Base-by-base conservation (phyloP, 2,113 vertebrate species). In the Phaetusa simplex region DNA sequence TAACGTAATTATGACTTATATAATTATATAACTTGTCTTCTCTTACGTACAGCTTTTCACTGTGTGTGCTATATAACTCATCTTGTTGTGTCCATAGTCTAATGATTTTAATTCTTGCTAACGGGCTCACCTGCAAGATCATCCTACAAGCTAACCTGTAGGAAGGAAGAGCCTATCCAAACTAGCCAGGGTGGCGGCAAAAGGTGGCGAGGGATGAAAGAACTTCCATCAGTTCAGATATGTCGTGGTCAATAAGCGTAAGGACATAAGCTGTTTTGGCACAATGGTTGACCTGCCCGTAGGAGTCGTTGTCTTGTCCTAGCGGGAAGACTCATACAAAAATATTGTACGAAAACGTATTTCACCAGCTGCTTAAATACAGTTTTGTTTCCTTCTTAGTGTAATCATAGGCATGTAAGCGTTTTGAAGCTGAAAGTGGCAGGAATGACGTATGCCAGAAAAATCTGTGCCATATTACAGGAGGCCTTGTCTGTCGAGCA, bases 401-500 rank as follows among this genome's bases (percentile, higher is more conserved):
- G 40, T 79, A 50, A 32, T 79, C 27, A 6, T 15, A 49, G 38
- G 8, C 42, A 30, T 45, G 42, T 43, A 56, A 62, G 62, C 1
- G 3, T 65, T 85, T 83, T 42, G 66, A 72, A 65, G n/a, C 38
- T 95, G 85, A 32, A 94, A 67, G 49, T 45, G 32, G 78, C 45
- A 85, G 76, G 49, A 69, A 17, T 65, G 42, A 14, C 1, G 4
- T 17, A 6, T 17, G 20, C 58, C 36, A 62, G 42, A 65, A 71
- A 78, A 82, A 72, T 36, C 38, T 50, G 19, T 89, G 74, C 65
- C 6, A 1, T 6, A 0, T 79, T 59, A 19, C 14, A 40, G 73
- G 30, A 74, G 38, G 30, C 43, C 49, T 72, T 82, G 34, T 23
- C 36, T 71, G 1, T 86, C 0, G 0, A 80, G 56, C 0, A 0